Percentiles rank a stretch among this genome's conserved stretches.
These are phyloP conservation scores for Albula glossodonta DNA, from an alignment of 2,113 vertebrate genomes.

Conservation along the genomic window DNA sequence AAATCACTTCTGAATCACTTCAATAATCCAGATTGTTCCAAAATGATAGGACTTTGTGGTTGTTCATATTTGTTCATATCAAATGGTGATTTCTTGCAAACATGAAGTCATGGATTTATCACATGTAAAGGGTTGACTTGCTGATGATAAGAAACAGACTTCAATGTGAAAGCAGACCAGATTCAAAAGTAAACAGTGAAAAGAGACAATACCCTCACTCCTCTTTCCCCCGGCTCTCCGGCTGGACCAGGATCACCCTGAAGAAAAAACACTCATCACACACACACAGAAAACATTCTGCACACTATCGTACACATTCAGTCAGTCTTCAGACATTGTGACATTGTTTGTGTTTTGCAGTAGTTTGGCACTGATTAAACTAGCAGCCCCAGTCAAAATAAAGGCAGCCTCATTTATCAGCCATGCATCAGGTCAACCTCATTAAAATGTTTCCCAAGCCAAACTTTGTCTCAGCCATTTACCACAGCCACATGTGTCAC, in stretches of 20 bases:
- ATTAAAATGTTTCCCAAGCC: too few species aligned
- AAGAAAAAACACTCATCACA: conserved; percentile 25
- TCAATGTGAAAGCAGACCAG: neutral
- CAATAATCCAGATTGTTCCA: neutral
- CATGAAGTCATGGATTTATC: neutral
- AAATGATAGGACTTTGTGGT: neutral
- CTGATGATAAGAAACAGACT: neutral
- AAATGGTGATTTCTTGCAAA: neutral
- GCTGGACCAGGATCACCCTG: conserved; percentile 77
- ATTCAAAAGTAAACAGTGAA: neutral
- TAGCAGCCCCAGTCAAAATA: too few species aligned
- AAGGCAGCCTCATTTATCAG: too few species aligned
- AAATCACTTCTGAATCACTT: neutral
- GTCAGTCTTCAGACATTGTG: too few species aligned
- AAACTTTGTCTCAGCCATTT: too few species aligned
- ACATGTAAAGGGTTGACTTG: neutral
- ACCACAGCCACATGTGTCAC: too few species aligned
- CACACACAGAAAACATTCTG: conserved; percentile 9
- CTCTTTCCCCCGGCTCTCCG: conserved; percentile 78
- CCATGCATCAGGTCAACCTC: too few species aligned
- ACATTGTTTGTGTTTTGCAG: too few species aligned
- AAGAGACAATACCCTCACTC: conserved; percentile 71
- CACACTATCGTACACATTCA: neutral
- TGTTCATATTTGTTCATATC: neutral
- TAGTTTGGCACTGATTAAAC: too few species aligned